phyloP scores from a whole-genome alignment of 2,797 vertebrate genomes.

The Syncerus caffer region DNA sequence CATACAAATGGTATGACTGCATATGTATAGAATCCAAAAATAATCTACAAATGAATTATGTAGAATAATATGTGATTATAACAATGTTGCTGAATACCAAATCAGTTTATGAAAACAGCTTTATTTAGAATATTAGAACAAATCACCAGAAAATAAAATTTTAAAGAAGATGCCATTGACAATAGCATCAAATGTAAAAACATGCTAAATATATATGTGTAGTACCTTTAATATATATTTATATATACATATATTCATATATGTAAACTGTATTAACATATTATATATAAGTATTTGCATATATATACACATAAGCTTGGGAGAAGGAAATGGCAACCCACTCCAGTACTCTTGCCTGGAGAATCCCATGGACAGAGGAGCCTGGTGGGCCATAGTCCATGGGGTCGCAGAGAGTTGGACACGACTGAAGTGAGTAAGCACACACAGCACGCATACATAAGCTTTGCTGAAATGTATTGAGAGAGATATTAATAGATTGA shows the following conservation, averaged over 20 bases:
- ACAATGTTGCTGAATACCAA: not conserved
- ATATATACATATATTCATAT: not conserved
- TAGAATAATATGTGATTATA: not conserved
- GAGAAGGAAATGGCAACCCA: not conserved
- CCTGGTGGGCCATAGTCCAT: not conserved
- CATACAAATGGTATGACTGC: not conserved
- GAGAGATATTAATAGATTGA: not conserved
- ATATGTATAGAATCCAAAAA: not conserved
- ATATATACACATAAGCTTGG: not conserved
- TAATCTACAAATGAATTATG: not conserved
- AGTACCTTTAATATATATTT: not conserved
- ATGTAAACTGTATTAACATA: not conserved
- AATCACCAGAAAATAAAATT: not conserved
- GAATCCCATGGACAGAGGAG: not conserved
- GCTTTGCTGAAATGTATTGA: not conserved
- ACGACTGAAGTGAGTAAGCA: not conserved
- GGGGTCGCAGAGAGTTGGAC: fast-evolving
- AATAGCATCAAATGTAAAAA: not conserved
- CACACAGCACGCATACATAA: fast-evolving
- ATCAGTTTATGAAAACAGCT: not conserved
- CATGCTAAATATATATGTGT: not conserved
- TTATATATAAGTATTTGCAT: not conserved
- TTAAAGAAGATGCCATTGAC: not conserved
- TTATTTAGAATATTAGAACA: not conserved
- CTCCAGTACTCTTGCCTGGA: not conserved